Base-by-base conservation (phyloP, 2,113 vertebrate species). In the Zosterops hypoxanthus region DNA sequence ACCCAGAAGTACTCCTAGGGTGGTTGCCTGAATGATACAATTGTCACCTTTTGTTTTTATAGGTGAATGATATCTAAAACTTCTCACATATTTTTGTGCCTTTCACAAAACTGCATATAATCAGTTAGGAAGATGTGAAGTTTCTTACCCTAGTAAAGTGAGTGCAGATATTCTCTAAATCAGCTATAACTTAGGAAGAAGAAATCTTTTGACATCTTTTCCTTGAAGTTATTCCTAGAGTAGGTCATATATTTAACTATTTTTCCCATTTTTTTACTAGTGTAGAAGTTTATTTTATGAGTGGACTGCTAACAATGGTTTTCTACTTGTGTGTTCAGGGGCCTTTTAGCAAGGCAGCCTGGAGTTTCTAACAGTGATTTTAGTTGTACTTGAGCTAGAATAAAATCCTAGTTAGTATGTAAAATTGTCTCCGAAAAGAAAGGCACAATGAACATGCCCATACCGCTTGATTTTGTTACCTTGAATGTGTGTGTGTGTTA, bases 301-400 rank as follows among this genome's bases (percentile, higher is more conserved):
- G 46, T 44, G 8, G 5, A 16, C 11, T 60, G 8, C 5, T 72
- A 44, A 34, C 25, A 46, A 28, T 60, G 41, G 11, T 28, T 69
- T 89, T 72, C 12, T 64, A 5, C 0, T 2, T 72, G 4, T 26
- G 24, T 12, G 2, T 14, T 60, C 1, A 16, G 22, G 19, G 0
- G 2, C 17, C 12, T 50, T 24, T 29, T 50, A 15, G 39, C 14
- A 47, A 86, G 21, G 22, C 53, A 83, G 9, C 8, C 11, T 86
- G 49, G 10, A 23, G 39, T 87, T 78, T 63, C 5, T 52, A 56
- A 33, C 2, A 3, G 22, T 82, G 34, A n/a, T 66, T 82, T 94
- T 64, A 36, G 12, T 34, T 92, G 14, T 7, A 21, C 31, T 82
- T 68, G 68, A 82, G 11, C 39, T n/a, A 12, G 6, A 59, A 4